Evolutionary conservation across 2,797 vertebrate genomes (phyloP).

Genomic region (Dendrocincla fuliginosa): DNA sequence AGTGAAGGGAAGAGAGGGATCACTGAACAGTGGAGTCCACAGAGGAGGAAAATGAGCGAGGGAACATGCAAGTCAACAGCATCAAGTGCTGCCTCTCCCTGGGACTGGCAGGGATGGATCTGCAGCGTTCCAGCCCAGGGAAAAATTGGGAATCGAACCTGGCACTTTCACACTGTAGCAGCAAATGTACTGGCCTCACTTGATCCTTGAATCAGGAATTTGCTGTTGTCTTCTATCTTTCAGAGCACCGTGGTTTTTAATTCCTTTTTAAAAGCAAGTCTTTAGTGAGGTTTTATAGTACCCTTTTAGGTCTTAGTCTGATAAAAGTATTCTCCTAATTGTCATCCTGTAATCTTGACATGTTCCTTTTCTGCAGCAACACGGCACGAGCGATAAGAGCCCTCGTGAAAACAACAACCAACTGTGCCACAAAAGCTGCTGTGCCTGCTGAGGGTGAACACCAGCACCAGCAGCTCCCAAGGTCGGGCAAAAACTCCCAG

Average conservation of each 20-base stretch:
- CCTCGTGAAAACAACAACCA: not conserved
- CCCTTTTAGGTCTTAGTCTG: not conserved
- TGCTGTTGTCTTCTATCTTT: not conserved
- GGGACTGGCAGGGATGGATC: not conserved
- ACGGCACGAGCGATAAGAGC: not conserved
- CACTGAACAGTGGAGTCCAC: not conserved
- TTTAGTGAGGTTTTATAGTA: not conserved
- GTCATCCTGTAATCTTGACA: not conserved
- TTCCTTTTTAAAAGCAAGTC: not conserved
- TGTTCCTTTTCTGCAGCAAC: not conserved
- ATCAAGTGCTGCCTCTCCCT: not conserved
- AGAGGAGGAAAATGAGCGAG: not conserved
- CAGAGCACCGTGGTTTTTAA: accelerated
- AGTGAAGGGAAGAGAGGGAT: not conserved
- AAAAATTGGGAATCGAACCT: slow-evolving; percentile 6
- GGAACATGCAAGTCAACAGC: not conserved
- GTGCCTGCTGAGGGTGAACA: not conserved
- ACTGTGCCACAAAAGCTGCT: not conserved
- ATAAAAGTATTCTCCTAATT: not conserved
- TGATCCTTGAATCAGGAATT: not conserved
- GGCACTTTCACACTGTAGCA: not conserved
- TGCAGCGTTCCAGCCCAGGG: not conserved
- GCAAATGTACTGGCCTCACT: not conserved
- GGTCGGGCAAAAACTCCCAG: not conserved
- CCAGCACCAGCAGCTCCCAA: not conserved